Percentiles rank a stretch among this genome's conserved stretches.
phyloP scores from a whole-genome alignment of 1,140 invertebrate genomes.

The Octopus sinensis region DNA sequence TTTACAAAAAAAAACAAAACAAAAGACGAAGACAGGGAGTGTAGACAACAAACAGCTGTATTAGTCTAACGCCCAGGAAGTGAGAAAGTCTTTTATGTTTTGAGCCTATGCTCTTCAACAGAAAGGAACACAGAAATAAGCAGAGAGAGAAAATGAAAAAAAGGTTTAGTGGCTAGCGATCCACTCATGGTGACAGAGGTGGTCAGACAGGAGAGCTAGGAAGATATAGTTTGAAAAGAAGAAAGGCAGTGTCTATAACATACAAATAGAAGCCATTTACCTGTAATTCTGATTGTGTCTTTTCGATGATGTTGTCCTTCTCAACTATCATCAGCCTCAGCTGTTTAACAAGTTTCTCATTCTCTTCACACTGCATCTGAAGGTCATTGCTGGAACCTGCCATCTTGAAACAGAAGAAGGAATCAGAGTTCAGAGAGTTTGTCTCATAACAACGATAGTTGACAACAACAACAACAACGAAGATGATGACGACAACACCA shows the following conservation, averaged over 20 bases:
- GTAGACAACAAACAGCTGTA: too few species aligned
- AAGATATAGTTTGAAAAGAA: neutral
- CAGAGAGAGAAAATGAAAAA: neutral
- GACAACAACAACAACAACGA: too few species aligned
- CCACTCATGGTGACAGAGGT: too few species aligned
- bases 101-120: neutral
- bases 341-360: constrained; percentile 54
- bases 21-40: too few species aligned
- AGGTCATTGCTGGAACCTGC: constrained; percentile 30
- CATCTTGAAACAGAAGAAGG: neutral
- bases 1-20: too few species aligned
- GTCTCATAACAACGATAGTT: too few species aligned
- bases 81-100: neutral
- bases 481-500: too few species aligned
- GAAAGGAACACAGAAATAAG: neutral
- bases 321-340: constrained; percentile 55
- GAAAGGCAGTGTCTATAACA: neutral
- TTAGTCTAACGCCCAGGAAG: too few species aligned
- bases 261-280: constrained; percentile 27
- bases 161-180: too few species aligned
- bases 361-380: constrained; percentile 51
- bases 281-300: constrained; percentile 52
- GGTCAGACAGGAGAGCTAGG: neutral
- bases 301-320: constrained; percentile 47
- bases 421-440: neutral